Conservation (phyloP, 2,888 invertebrate genomes). For the Chymomyza fuscimana region DNA sequence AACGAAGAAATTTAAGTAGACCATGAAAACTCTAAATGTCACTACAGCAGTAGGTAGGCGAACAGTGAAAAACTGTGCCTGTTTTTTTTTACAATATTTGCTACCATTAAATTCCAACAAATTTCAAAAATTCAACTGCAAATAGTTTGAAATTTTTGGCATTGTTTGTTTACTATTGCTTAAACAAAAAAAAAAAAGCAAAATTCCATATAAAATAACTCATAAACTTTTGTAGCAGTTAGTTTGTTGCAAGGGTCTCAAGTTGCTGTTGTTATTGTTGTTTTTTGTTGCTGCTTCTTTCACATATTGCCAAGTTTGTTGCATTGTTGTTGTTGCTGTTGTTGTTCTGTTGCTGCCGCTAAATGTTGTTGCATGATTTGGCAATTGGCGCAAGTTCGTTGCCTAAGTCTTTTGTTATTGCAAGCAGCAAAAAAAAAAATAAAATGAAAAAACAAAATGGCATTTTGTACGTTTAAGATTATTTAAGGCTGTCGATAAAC, state of each 20-base stretch:
- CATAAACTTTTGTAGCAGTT: background rate
- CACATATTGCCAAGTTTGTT: background rate
- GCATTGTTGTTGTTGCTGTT: background rate
- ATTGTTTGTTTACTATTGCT: no score
- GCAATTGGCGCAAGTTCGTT: slow-evolving; percentile 70
- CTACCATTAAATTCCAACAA: no score
- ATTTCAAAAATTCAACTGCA: no score
- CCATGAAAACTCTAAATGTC: no score
- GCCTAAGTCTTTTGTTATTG: slow-evolving; percentile 68
- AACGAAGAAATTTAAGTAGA: no score
- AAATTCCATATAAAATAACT: background rate
- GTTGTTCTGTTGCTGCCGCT: background rate
- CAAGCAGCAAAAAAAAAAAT: slow-evolving; percentile 27
- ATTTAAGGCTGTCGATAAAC: background rate
- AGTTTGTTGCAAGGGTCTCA: background rate
- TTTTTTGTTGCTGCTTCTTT: background rate
- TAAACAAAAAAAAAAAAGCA: background rate
- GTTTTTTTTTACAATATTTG: no score
- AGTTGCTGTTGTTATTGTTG: background rate
- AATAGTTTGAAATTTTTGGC: no score
- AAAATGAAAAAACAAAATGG: background rate
- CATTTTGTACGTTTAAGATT: background rate
- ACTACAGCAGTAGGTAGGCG: no score
- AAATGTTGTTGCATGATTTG: slow-evolving; percentile 52
- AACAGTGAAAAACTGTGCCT: no score